These are phyloP conservation scores for Nasonia oneida DNA, from an alignment of 2,888 invertebrate species.

Conservation along the genomic window DNA sequence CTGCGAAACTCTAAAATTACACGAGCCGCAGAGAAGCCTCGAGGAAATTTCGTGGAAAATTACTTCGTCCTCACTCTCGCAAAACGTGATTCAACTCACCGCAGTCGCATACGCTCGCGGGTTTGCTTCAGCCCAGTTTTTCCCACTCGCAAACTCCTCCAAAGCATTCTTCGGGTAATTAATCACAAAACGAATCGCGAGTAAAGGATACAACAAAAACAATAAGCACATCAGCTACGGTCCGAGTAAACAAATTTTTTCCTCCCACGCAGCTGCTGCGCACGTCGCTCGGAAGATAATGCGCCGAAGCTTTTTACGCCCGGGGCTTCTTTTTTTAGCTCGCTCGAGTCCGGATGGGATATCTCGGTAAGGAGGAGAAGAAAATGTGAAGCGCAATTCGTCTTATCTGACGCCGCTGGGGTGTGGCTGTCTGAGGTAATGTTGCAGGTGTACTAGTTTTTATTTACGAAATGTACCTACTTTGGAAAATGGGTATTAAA, in stretches of 20 bases:
- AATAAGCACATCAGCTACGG: not conserved
- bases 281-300: constrained; percentile 21
- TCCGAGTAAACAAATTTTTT: constrained; percentile 33
- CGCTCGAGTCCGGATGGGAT: constrained; percentile 1
- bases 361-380: constrained; percentile 10
- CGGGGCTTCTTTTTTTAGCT: not conserved
- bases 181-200: constrained; percentile 41
- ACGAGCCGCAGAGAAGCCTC: not conserved
- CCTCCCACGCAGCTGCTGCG: not conserved
- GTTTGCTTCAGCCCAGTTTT: not conserved
- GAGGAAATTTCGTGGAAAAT: too few relatives aligned
- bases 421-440: too few relatives aligned
- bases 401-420: too few relatives aligned
- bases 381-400: too few relatives aligned
- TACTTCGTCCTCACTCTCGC: not conserved
- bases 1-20: not conserved
- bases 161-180: constrained; percentile 22
- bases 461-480: too few relatives aligned
- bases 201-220: not conserved
- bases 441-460: too few relatives aligned
- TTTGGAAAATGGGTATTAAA: too few relatives aligned
- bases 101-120: not conserved
- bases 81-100: not conserved
- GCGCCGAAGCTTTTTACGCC: constrained; percentile 21
- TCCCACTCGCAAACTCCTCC: not conserved